These are phyloP conservation scores for Falcaria lacertinaria DNA, from an alignment of 2,888 invertebrate genomes.

Conservation along the genomic window DNA sequence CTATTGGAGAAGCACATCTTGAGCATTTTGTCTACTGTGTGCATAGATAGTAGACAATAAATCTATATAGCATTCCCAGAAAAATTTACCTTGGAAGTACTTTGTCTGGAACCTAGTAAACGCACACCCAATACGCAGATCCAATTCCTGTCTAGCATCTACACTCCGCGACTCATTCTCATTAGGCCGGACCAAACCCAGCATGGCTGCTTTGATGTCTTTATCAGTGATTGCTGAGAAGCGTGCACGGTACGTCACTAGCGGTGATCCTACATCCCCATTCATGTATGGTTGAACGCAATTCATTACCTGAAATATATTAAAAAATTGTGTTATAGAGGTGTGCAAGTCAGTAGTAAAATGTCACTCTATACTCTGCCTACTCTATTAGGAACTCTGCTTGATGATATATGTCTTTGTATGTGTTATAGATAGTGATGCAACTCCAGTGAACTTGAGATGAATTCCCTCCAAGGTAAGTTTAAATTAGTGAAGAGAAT, in stretches of 20 bases:
- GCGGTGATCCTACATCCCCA: constrained; percentile 81
- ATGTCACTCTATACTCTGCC: too few species aligned
- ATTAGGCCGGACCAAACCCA: constrained; percentile 91
- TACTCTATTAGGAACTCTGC: too few species aligned
- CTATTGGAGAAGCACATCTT: too few species aligned
- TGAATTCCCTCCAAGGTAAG: too few species aligned
- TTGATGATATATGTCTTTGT: too few species aligned
- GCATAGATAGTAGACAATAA: too few species aligned
- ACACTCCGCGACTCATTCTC: constrained; percentile 97
- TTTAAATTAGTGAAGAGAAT: too few species aligned
- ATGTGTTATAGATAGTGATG: too few species aligned
- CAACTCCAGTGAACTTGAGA: too few species aligned
- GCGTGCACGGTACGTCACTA: constrained; percentile 90
- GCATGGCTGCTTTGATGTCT: constrained; percentile 96
- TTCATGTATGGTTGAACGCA: constrained; percentile 87
- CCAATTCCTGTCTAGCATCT: constrained; percentile 97
- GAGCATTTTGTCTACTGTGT: too few species aligned
- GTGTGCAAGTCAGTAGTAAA: background rate
- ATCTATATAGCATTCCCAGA: too few species aligned
- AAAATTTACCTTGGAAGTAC: constrained; percentile 93
- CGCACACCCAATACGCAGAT: constrained; percentile 98
- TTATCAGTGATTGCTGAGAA: constrained; percentile 99
- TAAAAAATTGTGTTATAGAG: background rate
- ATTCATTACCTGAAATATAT: constrained; percentile 79
- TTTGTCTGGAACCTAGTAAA: constrained; percentile 99